Percentiles rank a stretch among this genome's conserved stretches.
These are phyloP conservation scores for Sylvicola cinctus DNA, from an alignment of 2,888 invertebrate species.

Conservation along the genomic window DNA sequence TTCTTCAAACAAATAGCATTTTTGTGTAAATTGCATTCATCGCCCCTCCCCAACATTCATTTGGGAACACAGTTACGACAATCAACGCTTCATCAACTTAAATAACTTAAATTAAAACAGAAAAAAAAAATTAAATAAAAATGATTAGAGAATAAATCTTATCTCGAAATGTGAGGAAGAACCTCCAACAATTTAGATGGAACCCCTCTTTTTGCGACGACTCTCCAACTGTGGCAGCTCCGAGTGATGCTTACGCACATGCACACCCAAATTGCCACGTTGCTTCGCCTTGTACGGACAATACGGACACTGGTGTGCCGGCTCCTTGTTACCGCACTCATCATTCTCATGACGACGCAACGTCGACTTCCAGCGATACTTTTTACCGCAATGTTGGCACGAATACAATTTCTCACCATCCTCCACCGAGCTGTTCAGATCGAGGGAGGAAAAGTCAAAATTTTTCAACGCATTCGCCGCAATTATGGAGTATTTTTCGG, in stretches of 20 bases:
- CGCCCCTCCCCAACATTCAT: too few species aligned
- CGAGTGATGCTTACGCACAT: constrained; percentile 52
- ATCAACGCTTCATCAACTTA: too few species aligned
- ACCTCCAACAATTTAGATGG: constrained; percentile 1
- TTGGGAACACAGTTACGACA: too few species aligned
- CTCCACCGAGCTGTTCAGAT: constrained; percentile 9
- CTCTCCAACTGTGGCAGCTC: constrained; percentile 20
- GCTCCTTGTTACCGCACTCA: constrained; percentile 64
- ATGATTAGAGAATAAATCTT: too few species aligned
- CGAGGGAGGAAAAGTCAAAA: constrained; percentile 19
- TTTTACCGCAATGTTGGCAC: constrained; percentile 25
- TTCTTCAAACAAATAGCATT: too few species aligned
- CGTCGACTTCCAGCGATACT: constrained; percentile 70
- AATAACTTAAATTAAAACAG: too few species aligned
- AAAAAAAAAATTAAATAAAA: too few species aligned
- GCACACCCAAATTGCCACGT: constrained; percentile 58
- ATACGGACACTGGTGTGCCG: constrained; percentile 56
- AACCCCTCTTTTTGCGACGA: constrained; percentile 6
- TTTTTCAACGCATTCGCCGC: constrained; percentile 13
- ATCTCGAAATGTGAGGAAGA: too few species aligned
- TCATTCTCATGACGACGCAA: constrained; percentile 62
- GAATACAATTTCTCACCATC: constrained; percentile 9
- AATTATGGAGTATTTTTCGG: constrained; percentile 5
- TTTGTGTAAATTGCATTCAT: too few species aligned
- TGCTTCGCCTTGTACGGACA: constrained; percentile 60